A percentile compares a stretch with the other conserved stretches of the same genome.
Conservation (phyloP, 2,888 invertebrate genomes). For the Phyto melanocephala region DNA sequence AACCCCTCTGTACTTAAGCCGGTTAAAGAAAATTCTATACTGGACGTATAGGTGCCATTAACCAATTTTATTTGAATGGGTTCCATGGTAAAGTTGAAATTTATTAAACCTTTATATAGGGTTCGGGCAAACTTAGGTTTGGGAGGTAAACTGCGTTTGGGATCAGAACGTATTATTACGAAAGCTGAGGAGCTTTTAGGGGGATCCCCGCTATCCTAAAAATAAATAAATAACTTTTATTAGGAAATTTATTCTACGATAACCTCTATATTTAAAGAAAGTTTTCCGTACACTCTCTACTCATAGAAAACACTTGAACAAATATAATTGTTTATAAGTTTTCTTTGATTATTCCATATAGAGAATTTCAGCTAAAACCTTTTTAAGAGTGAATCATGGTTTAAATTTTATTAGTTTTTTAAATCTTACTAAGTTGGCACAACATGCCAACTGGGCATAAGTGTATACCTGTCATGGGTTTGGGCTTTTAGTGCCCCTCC, state of each 20-base stretch:
- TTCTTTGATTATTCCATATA: no score
- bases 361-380: no score
- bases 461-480: no score
- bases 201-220: conserved; percentile 68
- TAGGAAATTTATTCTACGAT: no score
- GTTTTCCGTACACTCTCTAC: background rate
- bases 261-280: background rate
- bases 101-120: conserved; percentile 54
- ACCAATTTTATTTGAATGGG: conserved; percentile 58
- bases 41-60: conserved; percentile 59
- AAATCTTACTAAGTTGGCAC: no score
- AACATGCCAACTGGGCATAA: no score
- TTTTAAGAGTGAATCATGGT: no score
- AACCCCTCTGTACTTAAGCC: conserved; percentile 60
- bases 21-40: conserved; percentile 61
- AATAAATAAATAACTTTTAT: background rate
- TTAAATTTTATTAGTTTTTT: no score
- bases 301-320: no score
- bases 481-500: no score
- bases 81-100: conserved; percentile 45
- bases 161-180: conserved; percentile 66
- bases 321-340: no score
- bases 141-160: conserved; percentile 59
- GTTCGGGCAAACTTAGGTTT: conserved; percentile 64
- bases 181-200: conserved; percentile 58